A percentile compares a stretch with the other conserved stretches of the same genome.
phyloP scores from a whole-genome alignment of 2,113 vertebrate species.

The Willisornis vidua region DNA sequence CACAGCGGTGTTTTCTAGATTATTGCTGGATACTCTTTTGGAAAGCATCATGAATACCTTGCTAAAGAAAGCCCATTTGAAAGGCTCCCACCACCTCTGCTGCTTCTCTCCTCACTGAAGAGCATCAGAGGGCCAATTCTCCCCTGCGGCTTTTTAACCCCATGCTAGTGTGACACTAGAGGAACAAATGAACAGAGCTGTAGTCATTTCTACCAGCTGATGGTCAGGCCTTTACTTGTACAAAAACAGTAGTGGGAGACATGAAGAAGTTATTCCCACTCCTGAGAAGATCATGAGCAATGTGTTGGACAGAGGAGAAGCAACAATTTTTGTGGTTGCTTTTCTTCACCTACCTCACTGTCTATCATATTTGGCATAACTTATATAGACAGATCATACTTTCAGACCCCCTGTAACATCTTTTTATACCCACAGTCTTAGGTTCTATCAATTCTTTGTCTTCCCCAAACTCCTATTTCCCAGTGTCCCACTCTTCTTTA shows the following conservation, averaged over 20 bases:
- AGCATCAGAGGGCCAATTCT: fast-evolving
- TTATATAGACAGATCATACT: neutral
- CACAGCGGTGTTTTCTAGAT: neutral
- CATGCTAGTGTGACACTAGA: neutral
- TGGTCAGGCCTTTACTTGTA: neutral
- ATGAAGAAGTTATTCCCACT: neutral
- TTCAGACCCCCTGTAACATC: neutral
- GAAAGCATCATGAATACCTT: fast-evolving
- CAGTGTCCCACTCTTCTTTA: neutral
- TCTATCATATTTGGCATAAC: neutral
- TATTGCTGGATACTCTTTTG: neutral
- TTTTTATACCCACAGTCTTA: neutral
- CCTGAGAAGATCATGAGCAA: neutral
- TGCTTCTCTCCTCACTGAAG: fast-evolving
- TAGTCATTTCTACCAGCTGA: neutral
- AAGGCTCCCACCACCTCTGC: neutral
- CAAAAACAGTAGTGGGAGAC: neutral
- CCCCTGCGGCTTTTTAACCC: neutral
- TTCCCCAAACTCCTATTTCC: neutral
- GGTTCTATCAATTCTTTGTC: fast-evolving
- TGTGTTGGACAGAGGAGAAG: neutral
- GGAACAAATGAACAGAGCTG: neutral
- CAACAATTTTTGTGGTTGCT: neutral
- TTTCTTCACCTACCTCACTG: neutral
- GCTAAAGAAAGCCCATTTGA: neutral